A percentile compares a stretch with the other conserved stretches of the same genome.
These are phyloP conservation scores for Lophura swinhoii DNA, from an alignment of 2,797 vertebrate species.

Conservation along the genomic window DNA sequence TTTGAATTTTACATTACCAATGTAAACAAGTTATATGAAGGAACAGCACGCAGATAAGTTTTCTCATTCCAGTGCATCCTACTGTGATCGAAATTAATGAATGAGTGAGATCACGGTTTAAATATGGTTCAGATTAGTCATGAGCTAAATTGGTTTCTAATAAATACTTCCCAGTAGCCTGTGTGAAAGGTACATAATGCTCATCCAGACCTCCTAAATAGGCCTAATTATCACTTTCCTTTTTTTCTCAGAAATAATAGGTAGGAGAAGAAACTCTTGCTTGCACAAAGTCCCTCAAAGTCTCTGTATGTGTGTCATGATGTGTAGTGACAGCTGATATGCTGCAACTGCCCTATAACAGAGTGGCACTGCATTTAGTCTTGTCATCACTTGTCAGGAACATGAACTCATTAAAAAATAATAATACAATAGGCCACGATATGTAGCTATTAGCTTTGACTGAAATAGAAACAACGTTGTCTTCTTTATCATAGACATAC, in stretches of 20 bases:
- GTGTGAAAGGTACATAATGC: background rate
- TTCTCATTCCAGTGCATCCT: background rate
- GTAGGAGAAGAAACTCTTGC: background rate
- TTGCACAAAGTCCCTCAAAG: background rate
- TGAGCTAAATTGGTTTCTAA: slow-evolving; percentile 12
- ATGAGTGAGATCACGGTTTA: slow-evolving; percentile 21
- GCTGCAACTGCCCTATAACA: background rate
- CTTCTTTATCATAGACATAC: background rate
- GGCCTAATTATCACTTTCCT: background rate
- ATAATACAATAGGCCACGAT: background rate
- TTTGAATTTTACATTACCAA: background rate
- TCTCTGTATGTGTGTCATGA: background rate
- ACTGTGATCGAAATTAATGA: background rate
- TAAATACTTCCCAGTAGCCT: background rate
- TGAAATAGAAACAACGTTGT: background rate
- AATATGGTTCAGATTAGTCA: slow-evolving; percentile 32
- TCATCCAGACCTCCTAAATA: background rate
- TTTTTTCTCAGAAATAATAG: background rate
- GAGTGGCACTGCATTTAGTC: background rate
- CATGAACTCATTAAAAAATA: background rate
- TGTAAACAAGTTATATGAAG: background rate
- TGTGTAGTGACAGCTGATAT: background rate
- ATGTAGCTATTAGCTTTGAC: background rate
- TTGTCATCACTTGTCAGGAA: background rate
- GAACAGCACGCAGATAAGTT: background rate